phyloP scores from a whole-genome alignment of 2,113 vertebrate genomes.

The Empidonax traillii region DNA sequence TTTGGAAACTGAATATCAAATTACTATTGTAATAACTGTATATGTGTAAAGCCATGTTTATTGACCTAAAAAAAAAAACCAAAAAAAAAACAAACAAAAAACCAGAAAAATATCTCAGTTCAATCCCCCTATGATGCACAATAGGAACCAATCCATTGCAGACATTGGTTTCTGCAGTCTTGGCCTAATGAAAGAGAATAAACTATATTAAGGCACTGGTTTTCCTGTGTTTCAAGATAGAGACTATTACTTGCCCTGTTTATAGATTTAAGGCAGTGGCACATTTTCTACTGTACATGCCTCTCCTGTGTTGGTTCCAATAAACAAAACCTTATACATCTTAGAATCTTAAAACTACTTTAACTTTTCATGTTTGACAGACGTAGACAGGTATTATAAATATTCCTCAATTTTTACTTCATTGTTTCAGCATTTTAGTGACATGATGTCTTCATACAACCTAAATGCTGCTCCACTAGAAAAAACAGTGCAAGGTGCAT shows the following conservation, averaged over 20 bases:
- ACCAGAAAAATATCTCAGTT: neutral
- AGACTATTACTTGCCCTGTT: neutral
- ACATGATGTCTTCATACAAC: constrained; percentile 77
- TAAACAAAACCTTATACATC: neutral
- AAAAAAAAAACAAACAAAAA: too few species aligned
- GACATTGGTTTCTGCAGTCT: neutral
- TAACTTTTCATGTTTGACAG: neutral
- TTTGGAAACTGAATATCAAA: neutral
- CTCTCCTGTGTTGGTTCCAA: neutral
- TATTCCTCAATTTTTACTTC: neutral
- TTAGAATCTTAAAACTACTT: neutral
- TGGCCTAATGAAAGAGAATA: neutral
- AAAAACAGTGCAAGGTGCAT: neutral
- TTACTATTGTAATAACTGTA: neutral
- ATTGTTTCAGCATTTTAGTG: constrained; percentile 84
- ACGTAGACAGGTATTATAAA: neutral
- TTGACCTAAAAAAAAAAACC: neutral
- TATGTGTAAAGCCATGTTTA: neutral
- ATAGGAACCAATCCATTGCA: neutral
- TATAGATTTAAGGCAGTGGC: neutral
- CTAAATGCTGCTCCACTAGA: constrained; percentile 4
- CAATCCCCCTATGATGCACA: neutral
- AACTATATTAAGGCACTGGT: neutral
- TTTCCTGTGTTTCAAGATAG: neutral
- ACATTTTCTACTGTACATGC: neutral